Conservation (phyloP, 2,113 vertebrate genomes). For the Petaurus breviceps region DNA sequence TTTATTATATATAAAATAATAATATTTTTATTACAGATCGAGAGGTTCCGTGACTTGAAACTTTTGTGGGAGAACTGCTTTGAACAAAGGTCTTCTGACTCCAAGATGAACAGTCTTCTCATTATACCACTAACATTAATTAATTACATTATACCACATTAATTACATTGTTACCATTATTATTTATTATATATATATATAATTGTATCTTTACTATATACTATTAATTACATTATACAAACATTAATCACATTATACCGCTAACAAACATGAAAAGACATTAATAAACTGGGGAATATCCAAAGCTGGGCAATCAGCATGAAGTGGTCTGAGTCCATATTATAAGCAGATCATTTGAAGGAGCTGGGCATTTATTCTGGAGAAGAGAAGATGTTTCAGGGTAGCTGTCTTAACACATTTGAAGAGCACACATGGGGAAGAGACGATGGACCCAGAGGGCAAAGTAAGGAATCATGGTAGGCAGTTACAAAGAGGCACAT, state of each 20-base stretch:
- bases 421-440: not conserved
- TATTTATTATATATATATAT: too few species aligned
- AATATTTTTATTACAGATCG: too few species aligned
- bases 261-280: not conserved
- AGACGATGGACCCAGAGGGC: not conserved
- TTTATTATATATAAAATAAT: not conserved
- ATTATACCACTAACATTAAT: not conserved
- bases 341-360: not conserved
- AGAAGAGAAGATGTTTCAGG: not conserved
- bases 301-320: not conserved
- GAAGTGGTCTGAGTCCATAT: not conserved
- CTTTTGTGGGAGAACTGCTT: not conserved
- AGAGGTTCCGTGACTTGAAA: not conserved
- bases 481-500: not conserved
- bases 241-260: too few species aligned
- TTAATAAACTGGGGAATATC: not conserved
- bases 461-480: not conserved
- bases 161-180: too few species aligned
- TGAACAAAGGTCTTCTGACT: not conserved
- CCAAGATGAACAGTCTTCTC: not conserved
- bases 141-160: too few species aligned
- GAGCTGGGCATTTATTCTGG: not conserved
- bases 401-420: too few species aligned
- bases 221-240: too few species aligned
- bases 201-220: too few species aligned